Conservation (phyloP, 2,113 vertebrate species). For the Callorhinus ursinus region DNA sequence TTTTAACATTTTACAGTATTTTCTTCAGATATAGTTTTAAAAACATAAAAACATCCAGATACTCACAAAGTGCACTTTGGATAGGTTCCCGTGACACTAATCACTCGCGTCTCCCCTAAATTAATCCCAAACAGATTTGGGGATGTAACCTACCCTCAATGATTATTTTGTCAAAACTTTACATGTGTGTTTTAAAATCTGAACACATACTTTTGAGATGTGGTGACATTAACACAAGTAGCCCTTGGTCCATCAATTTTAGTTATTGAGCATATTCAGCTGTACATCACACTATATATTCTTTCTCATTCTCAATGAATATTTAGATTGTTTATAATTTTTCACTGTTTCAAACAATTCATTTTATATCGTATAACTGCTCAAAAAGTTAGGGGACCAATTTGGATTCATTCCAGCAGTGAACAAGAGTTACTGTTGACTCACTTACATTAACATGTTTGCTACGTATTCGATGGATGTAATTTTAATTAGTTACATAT, state of each 20-base stretch:
- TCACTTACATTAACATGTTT: background rate
- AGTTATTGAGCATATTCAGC: background rate
- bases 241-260: background rate
- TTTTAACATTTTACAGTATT: background rate
- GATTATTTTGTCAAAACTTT: background rate
- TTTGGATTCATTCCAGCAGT: background rate
- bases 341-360: background rate
- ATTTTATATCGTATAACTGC: background rate
- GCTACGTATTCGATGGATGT: background rate
- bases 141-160: background rate
- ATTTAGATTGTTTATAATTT: background rate
- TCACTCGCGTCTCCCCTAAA: background rate
- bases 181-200: background rate
- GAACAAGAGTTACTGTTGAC: background rate
- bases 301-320: background rate
- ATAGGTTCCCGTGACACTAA: background rate
- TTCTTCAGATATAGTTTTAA: background rate
- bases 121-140: background rate
- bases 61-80: background rate
- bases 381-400: background rate
- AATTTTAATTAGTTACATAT: slow-evolving; percentile 4
- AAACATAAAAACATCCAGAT: background rate
- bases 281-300: background rate
- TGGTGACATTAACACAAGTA: background rate
- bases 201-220: background rate